Evolutionary conservation across 2,888 invertebrate genomes (phyloP).

Genomic region (Elgonia sp.): DNA sequence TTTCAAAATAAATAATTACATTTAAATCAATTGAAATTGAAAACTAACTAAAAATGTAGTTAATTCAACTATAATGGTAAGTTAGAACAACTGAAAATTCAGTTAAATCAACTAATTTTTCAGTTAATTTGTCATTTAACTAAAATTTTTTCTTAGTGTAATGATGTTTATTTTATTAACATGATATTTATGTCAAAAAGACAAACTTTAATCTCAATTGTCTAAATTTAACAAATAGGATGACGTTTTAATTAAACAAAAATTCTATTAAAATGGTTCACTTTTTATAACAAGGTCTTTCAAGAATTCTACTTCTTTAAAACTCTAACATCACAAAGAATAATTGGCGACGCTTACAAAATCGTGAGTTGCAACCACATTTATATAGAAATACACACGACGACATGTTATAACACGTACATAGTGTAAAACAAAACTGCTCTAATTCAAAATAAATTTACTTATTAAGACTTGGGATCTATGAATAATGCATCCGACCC

Average conservation of each 20-base stretch:
- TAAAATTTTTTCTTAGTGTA: no score
- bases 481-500: conserved; percentile 51
- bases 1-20: no score
- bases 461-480: conserved; percentile 34
- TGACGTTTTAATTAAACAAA: not conserved
- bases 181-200: no score
- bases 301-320: not conserved
- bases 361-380: not conserved
- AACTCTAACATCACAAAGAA: not conserved
- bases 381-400: not conserved
- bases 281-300: not conserved
- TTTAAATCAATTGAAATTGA: no score
- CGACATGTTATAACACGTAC: not conserved
- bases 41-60: no score
- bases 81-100: no score
- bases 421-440: not conserved
- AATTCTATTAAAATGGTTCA: not conserved
- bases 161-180: no score
- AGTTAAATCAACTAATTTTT: no score
- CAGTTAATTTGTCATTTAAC: no score
- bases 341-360: not conserved
- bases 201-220: no score
- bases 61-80: no score
- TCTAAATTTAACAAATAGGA: not conserved
- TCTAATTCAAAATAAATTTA: conserved; percentile 53